phyloP scores from a whole-genome alignment of 23 tunicate species.

The Styela clava region DNA sequence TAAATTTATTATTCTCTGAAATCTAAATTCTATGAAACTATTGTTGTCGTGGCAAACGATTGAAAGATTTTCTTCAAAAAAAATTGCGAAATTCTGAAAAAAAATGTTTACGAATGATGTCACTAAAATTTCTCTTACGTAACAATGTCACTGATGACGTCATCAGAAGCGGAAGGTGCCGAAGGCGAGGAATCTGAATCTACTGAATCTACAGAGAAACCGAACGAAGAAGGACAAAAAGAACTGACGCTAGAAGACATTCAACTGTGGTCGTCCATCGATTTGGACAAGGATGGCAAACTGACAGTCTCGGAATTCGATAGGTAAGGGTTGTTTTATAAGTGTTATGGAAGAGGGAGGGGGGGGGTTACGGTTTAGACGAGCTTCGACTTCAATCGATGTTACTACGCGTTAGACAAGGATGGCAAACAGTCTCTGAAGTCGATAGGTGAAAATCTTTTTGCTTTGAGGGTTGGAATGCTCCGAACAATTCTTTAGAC shows the following conservation, averaged over 20 bases:
- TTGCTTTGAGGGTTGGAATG: no score
- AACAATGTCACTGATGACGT: conserved; percentile 9
- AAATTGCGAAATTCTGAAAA: no score
- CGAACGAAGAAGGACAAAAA: conserved; percentile 57
- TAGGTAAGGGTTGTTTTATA: conserved; percentile 28
- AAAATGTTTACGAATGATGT: no score
- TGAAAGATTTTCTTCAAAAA: no score
- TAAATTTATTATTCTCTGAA: no score
- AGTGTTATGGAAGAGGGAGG: neutral
- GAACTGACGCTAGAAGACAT: conserved; percentile 64
- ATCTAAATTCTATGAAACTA: no score
- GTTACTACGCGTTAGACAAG: neutral
- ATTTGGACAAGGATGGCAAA: conserved; percentile 89
- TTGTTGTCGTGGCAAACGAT: no score
- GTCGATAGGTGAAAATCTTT: no score
- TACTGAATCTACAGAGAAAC: conserved; percentile 36
- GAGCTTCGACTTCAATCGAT: no score
- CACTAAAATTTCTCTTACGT: neutral
- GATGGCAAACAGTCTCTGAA: conserved; percentile 2
- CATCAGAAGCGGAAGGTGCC: conserved; percentile 6
- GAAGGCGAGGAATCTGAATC: conserved; percentile 31
- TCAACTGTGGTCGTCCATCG: conserved; percentile 76
- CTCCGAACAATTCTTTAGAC: no score
- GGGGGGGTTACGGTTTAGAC: no score
- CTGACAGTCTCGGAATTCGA: conserved; percentile 81